Percentiles rank a stretch among this genome's conserved stretches.
phyloP scores from a whole-genome alignment of 2,888 invertebrate genomes.

The Andrena praecox region DNA sequence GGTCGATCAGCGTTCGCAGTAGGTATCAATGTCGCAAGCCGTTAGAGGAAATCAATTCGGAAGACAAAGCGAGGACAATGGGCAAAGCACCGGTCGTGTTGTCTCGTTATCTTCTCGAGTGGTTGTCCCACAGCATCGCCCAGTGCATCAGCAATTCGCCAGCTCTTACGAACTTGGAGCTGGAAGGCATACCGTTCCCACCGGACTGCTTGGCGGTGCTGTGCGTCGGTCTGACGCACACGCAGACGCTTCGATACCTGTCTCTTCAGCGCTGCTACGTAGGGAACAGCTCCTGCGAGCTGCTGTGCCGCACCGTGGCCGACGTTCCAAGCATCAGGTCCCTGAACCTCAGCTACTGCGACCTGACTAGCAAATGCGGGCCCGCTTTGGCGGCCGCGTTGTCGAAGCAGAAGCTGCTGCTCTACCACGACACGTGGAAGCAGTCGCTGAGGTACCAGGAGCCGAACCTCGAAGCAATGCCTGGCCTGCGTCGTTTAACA shows the following conservation, averaged over 20 bases:
- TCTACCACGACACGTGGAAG: slow-evolving; percentile 93
- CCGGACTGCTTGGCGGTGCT: slow-evolving; percentile 88
- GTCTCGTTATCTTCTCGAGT: slow-evolving; percentile 90
- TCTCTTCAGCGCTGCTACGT: slow-evolving; percentile 90
- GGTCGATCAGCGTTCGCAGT: slow-evolving; percentile 88
- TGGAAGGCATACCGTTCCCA: slow-evolving; percentile 91
- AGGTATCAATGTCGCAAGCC: slow-evolving; percentile 87
- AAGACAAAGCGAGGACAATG: slow-evolving; percentile 88
- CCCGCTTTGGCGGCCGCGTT: slow-evolving; percentile 87
- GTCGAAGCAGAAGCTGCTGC: slow-evolving; percentile 89
- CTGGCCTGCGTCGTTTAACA: slow-evolving; percentile 90
- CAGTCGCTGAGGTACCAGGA: slow-evolving; percentile 92
- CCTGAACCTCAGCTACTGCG: slow-evolving; percentile 90
- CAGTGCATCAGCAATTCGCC: slow-evolving; percentile 88
- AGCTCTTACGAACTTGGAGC: slow-evolving; percentile 87
- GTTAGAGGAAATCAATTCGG: slow-evolving; percentile 86
- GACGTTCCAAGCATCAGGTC: slow-evolving; percentile 89
- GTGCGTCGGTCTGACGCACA: slow-evolving; percentile 88
- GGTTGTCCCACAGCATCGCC: slow-evolving; percentile 88
- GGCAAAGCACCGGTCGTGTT: slow-evolving; percentile 88
- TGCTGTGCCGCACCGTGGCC: slow-evolving; percentile 89
- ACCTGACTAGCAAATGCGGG: slow-evolving; percentile 88
- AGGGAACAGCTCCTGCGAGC: slow-evolving; percentile 90
- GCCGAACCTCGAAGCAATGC: slow-evolving; percentile 90
- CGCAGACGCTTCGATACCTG: slow-evolving; percentile 88